These are phyloP conservation scores for Crossaster papposus DNA, from an alignment of 53 echinoderm and acorn worm species.

Conservation along the genomic window DNA sequence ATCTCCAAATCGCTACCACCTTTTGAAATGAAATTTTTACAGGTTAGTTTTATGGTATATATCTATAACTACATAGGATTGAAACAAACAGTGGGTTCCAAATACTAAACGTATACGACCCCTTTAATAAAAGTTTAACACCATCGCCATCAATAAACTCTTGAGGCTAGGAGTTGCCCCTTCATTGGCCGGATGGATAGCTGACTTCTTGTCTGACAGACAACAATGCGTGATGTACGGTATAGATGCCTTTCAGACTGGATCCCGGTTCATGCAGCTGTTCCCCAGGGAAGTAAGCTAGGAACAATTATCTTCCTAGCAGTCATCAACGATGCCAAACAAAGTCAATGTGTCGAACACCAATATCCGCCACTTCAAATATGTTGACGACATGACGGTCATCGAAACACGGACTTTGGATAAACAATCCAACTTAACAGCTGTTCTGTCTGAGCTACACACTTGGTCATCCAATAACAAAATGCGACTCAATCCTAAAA, in stretches of 20 bases:
- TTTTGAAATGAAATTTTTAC: no score
- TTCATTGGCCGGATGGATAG: constrained; percentile 18
- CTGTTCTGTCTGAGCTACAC: constrained; percentile 26
- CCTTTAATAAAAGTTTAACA: no score
- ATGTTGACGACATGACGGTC: constrained; percentile 32
- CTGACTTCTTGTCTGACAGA: constrained; percentile 28
- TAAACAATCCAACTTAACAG: not conserved
- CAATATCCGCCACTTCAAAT: constrained; percentile 19
- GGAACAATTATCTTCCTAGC: constrained; percentile 39
- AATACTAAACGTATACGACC: no score
- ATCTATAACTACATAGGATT: no score
- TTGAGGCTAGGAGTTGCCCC: constrained; percentile 1
- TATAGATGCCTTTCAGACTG: constrained; percentile 27
- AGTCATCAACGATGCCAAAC: constrained; percentile 2
- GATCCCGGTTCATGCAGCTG: constrained; percentile 8
- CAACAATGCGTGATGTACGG: constrained; percentile 30
- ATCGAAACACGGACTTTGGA: constrained; percentile 28
- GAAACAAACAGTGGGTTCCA: no score
- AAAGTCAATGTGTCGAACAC: not conserved
- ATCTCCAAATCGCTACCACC: no score
- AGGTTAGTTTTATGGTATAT: no score
- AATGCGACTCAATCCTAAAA: constrained; percentile 17
- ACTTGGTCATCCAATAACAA: constrained; percentile 4
- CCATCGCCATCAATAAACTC: constrained; percentile 11
- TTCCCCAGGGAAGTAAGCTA: constrained; percentile 28